Conservation (phyloP, 2,797 vertebrate genomes). For the Chlorospingus flavigularis region DNA sequence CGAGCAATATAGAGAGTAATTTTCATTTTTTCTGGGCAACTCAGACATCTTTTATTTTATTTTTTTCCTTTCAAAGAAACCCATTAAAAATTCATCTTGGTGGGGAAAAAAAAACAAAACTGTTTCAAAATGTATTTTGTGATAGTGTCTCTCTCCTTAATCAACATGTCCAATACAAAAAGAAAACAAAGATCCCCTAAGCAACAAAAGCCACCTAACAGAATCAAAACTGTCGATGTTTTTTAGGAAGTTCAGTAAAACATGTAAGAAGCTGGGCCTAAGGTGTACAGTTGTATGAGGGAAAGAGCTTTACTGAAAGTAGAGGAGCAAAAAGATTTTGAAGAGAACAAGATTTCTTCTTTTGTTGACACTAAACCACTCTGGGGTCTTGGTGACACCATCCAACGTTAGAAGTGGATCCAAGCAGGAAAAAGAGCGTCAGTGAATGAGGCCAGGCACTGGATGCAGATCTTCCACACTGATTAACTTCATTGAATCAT, state of each 20-base stretch:
- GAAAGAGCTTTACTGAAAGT: not conserved
- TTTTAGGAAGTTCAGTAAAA: not conserved
- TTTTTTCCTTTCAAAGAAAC: not conserved
- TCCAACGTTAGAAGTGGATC: not conserved
- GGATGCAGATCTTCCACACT: not conserved
- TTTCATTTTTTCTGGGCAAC: not conserved
- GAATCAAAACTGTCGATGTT: not conserved
- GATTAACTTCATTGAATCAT: not conserved
- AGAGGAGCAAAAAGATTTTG: not conserved
- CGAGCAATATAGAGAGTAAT: not conserved
- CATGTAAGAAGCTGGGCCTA: not conserved
- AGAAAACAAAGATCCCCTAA: not conserved
- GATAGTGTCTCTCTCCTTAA: not conserved
- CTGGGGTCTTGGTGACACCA: not conserved
- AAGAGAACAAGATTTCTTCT: not conserved
- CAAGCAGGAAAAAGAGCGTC: not conserved
- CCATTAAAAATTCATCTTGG: not conserved
- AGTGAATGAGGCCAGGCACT: not conserved
- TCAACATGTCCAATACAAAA: not conserved
- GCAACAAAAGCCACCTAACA: accelerated
- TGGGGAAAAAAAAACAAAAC: not conserved
- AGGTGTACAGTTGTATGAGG: not conserved
- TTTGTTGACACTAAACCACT: not conserved
- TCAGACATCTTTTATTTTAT: not conserved
- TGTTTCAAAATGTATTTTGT: not conserved